Base-by-base conservation (phyloP, 2,113 vertebrate genomes). In the Macroglossus sobrinus region DNA sequence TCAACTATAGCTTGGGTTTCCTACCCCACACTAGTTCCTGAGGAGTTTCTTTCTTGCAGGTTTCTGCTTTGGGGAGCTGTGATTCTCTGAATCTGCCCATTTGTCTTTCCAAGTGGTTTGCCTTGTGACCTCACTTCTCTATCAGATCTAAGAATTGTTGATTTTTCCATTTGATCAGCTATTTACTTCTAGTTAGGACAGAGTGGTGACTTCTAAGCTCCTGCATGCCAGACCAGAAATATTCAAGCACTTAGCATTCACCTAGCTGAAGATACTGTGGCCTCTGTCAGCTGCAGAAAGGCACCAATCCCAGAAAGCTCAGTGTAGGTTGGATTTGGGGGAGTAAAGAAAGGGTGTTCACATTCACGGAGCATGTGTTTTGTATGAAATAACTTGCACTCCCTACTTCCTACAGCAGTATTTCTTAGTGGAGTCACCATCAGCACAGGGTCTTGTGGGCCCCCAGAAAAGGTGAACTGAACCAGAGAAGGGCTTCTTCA, bases 101-200 rank as follows among this genome's bases (percentile, higher is more conserved):
- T 33, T 40, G 38, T 59, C n/a, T 71, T 64, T 79, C 15, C 12
- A 64, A 5, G n/a, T 19, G 38, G 28, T 35, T 43, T 75, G 75
- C 7, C 24, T 22, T 61, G 9, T 38, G 35, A 33, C 22, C 68
- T 94, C 75, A 50, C 8, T 68, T 91, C 22, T 79, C 55, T 84
- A 57, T 26, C 3, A 30, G 19, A 79, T 45, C 19, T 47, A 53
- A 71, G 30, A 24, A 38, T 45, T 35, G 35, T 59, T 66, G 30
- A 82, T 26, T 81, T 91, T 91, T 75, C 50, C 45, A 59, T 75
- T 64, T 69, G 66, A 69, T 82, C 53, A 81, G 30, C 78, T 53
- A 76, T 82, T 93, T 69, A 72, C 15, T 84, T 64, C 3, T 40
- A 50, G 30, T 71, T 63, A 84, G 43, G 33, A 84, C 21, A 71